These are phyloP conservation scores for Vidua macroura DNA, from an alignment of 2,113 vertebrate species.

Conservation along the genomic window DNA sequence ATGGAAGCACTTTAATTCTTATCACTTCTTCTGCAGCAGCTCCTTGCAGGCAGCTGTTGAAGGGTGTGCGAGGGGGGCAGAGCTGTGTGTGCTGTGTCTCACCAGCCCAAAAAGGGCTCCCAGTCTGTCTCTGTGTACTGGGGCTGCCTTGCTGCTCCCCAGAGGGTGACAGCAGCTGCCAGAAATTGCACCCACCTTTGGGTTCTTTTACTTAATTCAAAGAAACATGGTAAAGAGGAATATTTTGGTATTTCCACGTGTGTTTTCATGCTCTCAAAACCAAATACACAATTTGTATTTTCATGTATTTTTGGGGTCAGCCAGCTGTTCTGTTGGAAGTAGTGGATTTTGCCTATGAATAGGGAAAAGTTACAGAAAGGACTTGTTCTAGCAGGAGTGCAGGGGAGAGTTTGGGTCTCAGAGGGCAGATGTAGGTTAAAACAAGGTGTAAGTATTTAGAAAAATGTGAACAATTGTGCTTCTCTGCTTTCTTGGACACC, in stretches of 20 bases:
- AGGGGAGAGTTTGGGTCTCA: background rate
- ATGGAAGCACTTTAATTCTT: background rate
- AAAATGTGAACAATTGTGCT: background rate
- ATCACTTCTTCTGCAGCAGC: background rate
- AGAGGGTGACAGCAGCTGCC: background rate
- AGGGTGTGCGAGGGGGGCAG: background rate
- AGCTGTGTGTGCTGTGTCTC: background rate
- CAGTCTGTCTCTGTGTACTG: background rate
- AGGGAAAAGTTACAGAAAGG: background rate
- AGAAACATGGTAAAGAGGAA: background rate
- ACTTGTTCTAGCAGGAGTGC: background rate
- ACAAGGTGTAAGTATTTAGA: background rate
- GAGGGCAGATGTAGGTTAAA: background rate
- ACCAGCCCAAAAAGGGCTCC: no score
- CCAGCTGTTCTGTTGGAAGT: background rate
- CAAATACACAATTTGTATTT: background rate
- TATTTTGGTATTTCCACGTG: background rate
- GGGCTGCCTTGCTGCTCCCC: background rate
- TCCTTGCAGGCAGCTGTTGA: rapidly evolving
- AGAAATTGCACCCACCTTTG: background rate
- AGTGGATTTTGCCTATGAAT: rapidly evolving
- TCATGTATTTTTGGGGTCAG: background rate
- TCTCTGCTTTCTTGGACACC: background rate
- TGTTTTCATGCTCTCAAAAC: background rate
- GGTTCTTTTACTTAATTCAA: background rate